Percentiles rank a stretch among this genome's conserved stretches.
Evolutionary conservation across 92 coral and sea anemone species (phyloP).

Genomic region (Parazoanthus atlanticus): DNA sequence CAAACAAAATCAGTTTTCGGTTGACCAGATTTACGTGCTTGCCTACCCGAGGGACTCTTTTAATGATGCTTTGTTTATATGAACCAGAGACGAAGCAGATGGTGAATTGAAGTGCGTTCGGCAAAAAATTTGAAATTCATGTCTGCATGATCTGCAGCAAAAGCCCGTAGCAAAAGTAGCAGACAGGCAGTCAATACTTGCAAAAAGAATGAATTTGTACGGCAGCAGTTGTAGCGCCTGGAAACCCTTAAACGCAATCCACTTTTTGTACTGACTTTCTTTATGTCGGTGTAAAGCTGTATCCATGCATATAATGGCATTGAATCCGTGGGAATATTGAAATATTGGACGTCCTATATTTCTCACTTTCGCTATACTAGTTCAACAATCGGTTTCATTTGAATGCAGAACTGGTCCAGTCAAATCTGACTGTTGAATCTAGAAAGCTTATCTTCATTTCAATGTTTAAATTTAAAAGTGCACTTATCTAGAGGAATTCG

Average conservation of each 20-base stretch:
- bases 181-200: not conserved
- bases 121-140: not conserved
- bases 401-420: not conserved
- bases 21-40: not conserved
- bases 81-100: not conserved
- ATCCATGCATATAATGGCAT: not conserved
- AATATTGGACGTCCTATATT: not conserved
- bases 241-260: not conserved
- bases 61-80: not conserved
- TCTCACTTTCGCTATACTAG: not conserved
- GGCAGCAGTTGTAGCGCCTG: not conserved
- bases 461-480: too few species aligned
- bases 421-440: not conserved
- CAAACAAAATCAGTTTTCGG: not conserved
- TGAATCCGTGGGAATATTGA: not conserved
- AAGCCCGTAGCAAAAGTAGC: too few species aligned
- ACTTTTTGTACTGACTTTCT: not conserved
- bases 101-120: not conserved
- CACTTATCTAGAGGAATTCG: not conserved
- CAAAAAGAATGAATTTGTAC: not conserved
- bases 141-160: not conserved
- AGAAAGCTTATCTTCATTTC: not conserved
- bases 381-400: not conserved
- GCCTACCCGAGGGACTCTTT: not conserved
- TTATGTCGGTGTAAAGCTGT: not conserved